Evolutionary conservation across 1,140 invertebrate species (phyloP).

Genomic region (Drosophila ogumai): DNA sequence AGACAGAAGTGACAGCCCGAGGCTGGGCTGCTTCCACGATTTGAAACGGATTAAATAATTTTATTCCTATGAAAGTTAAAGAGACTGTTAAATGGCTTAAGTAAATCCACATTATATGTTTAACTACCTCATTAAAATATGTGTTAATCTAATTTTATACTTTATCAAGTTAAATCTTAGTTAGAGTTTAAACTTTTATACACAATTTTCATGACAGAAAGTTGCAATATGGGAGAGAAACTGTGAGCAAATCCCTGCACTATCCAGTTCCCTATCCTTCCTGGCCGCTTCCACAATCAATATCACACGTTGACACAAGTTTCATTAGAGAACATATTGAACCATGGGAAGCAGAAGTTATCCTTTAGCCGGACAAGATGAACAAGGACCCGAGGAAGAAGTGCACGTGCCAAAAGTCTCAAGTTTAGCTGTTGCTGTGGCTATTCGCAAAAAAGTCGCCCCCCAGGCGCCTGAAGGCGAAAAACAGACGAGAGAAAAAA

Average conservation of each 20-base stretch:
- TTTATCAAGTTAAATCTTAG: neutral
- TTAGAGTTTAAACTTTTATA: neutral
- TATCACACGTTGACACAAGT: constrained; percentile 46
- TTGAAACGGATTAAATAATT: neutral
- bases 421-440: constrained; percentile 54
- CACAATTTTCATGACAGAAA: neutral
- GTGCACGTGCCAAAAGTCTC: constrained; percentile 54
- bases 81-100: too few species aligned
- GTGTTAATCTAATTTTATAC: neutral
- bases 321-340: constrained; percentile 60
- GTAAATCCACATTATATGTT: too few species aligned
- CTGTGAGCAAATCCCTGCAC: neutral
- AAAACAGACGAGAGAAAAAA: neutral
- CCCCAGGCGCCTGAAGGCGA: neutral
- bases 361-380: constrained; percentile 11
- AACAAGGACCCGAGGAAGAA: neutral
- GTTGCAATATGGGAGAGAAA: neutral
- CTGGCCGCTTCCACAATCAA: constrained; percentile 27
- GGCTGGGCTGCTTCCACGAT: neutral
- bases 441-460: constrained; percentile 40
- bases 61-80: too few species aligned
- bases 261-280: neutral
- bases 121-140: neutral
- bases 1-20: constrained; percentile 6
- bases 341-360: constrained; percentile 27